Percentiles rank a stretch among this genome's conserved stretches.
These are phyloP conservation scores for Egretta garzetta DNA, from an alignment of 2,113 vertebrate genomes.

Conservation along the genomic window DNA sequence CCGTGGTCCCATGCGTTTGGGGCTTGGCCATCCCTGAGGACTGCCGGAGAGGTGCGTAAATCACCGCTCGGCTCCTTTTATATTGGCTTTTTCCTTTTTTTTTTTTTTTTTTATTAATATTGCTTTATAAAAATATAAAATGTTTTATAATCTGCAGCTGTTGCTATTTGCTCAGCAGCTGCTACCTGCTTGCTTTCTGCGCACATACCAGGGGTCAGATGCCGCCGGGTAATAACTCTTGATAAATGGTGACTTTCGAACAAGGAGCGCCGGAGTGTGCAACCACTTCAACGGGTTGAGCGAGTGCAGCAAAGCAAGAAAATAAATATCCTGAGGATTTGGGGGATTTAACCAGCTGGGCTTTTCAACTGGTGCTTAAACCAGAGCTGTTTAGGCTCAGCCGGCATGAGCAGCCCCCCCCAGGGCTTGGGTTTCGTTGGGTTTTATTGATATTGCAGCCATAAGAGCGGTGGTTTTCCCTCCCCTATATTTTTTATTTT, in stretches of 20 bases:
- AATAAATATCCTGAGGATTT: background rate
- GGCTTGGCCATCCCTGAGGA: background rate
- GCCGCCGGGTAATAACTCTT: background rate
- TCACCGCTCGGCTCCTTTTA: background rate
- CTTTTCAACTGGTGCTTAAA: background rate
- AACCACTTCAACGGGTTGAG: background rate
- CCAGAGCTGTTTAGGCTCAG: background rate
- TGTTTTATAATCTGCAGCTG: background rate
- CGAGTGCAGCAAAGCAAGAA: background rate
- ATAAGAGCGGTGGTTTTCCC: background rate
- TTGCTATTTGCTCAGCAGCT: background rate
- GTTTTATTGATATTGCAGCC: background rate
- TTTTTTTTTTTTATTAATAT: background rate
- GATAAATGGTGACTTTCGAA: background rate
- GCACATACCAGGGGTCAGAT: background rate
- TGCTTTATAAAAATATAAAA: background rate
- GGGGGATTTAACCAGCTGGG: background rate
- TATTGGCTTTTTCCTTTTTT: background rate
- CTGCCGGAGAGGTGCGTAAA: fast-evolving
- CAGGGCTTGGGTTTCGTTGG: background rate
- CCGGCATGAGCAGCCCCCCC: background rate
- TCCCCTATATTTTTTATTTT: background rate
- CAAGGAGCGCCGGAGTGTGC: background rate
- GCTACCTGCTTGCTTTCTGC: background rate
- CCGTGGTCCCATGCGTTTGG: fast-evolving